Conservation (phyloP, 2,113 vertebrate species). For the Melanostigma gelatinosum region DNA sequence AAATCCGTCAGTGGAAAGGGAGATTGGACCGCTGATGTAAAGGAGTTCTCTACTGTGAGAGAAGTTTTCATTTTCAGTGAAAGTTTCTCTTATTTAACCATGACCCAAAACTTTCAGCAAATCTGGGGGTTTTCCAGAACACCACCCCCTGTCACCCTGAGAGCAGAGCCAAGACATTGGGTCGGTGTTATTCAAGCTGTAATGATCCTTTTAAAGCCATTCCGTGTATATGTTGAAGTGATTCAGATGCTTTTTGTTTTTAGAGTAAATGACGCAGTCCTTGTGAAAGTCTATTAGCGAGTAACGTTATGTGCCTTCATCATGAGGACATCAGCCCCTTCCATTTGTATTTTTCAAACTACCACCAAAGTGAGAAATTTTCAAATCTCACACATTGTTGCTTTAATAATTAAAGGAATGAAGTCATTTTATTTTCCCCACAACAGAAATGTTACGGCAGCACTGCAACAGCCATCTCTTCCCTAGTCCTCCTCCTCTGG, state of each 20-base stretch:
- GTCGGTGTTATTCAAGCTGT: not conserved
- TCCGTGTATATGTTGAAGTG: not conserved
- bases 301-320: not conserved
- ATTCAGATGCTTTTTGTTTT: not conserved
- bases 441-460: not conserved
- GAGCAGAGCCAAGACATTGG: not conserved
- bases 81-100: conserved; percentile 32
- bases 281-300: not conserved
- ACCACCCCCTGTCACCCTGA: not conserved
- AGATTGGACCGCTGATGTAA: conserved; percentile 7
- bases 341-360: not conserved
- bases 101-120: conserved; percentile 7
- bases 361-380: not conserved
- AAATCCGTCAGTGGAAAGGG: conserved; percentile 18
- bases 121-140: not conserved
- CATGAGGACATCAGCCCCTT: not conserved
- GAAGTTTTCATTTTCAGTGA: conserved; percentile 37
- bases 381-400: not conserved
- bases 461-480: not conserved
- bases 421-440: not conserved
- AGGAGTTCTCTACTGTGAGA: conserved; percentile 5
- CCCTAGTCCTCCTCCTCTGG: too few species aligned
- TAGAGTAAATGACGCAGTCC: not conserved
- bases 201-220: not conserved
- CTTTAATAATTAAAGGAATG: not conserved